Evolutionary conservation across 2,888 invertebrate genomes (phyloP).

Genomic region (Drosophila yooni): DNA sequence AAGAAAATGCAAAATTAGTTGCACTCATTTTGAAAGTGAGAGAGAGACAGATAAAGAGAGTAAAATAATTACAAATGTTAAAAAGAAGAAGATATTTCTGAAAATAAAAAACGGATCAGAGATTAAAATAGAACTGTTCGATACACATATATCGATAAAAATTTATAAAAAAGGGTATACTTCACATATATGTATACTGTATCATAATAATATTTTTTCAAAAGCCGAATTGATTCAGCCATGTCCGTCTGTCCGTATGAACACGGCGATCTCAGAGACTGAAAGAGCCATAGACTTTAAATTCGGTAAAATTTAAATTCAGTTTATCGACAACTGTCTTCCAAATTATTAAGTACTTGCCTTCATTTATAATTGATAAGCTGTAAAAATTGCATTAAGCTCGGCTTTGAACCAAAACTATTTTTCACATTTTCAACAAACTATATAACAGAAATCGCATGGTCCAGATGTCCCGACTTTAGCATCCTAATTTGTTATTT

Average conservation of each 20-base stretch:
- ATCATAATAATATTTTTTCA: not conserved
- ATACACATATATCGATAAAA: not conserved
- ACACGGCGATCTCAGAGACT: not conserved
- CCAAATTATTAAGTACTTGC: not conserved
- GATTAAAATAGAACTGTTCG: not conserved
- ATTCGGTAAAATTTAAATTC: no score
- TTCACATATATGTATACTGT: not conserved
- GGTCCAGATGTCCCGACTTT: not conserved
- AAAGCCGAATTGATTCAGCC: not conserved
- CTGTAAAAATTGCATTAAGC: no score
- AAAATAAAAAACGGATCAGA: not conserved
- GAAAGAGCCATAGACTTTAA: not conserved
- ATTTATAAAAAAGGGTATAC: fast-evolving
- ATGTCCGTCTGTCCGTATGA: not conserved
- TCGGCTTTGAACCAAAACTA: not conserved
- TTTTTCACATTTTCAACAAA: not conserved
- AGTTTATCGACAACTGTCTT: not conserved
- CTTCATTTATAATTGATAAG: not conserved
- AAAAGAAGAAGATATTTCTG: no score
- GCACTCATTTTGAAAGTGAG: not conserved
- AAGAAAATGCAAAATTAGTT: not conserved
- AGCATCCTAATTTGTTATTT: no score
- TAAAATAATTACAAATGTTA: not conserved
- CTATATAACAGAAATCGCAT: not conserved
- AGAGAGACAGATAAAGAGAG: not conserved